Evolutionary conservation across 2,797 vertebrate genomes (phyloP), one percentile per base, ranked within the genome.

Genomic region (Tolypeutes matacus): DNA sequence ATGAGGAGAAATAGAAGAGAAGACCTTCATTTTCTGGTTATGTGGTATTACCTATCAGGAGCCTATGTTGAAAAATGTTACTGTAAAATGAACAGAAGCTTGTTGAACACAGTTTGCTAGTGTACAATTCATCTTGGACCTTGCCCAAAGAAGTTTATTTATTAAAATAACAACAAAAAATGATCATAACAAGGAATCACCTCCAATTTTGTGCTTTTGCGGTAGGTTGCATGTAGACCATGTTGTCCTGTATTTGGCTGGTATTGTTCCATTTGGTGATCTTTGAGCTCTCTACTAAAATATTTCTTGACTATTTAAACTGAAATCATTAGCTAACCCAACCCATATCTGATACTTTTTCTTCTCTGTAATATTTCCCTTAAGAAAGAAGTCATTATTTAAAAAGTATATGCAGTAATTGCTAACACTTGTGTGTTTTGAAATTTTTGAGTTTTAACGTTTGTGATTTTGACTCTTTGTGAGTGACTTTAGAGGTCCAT

Each of bases 1-100:
- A 98, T 98, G 97, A 97, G 80, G 96, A 97, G 7, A 97, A 97
- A 93, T 67, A 93, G 95, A 93, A 96, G 96, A 92, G 49, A 97
- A 85, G 75, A 7, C 0, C 58, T 80, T 91, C 85, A 56, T 14
- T 94, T 85, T 39, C 92, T 93, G 94, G 77, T 84, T 92, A 62
- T 6, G 29, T 64, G 73, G 3, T 60, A 53, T 89, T 90, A 90
- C 58, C 90, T 85, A 29, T 76, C 82, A 88, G 65, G 86, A 93
- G 65, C 64, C 67, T 58, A 0, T 65, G n/a, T 96, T 90, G 78
- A 83, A 91, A 94, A 95, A 73, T 94, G 72, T 88, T 62, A 86
- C 2, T 65, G 39, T 86, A n/a, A 91, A 88, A 96, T 89, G 77
- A 65, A 60, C n/a, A 53, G 86, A 86, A 75, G 15, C 39, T 96